Evolutionary conservation across 2,888 invertebrate species (phyloP), one percentile per base, ranked within the genome.

Genomic region (Campopleginae sp.): DNA sequence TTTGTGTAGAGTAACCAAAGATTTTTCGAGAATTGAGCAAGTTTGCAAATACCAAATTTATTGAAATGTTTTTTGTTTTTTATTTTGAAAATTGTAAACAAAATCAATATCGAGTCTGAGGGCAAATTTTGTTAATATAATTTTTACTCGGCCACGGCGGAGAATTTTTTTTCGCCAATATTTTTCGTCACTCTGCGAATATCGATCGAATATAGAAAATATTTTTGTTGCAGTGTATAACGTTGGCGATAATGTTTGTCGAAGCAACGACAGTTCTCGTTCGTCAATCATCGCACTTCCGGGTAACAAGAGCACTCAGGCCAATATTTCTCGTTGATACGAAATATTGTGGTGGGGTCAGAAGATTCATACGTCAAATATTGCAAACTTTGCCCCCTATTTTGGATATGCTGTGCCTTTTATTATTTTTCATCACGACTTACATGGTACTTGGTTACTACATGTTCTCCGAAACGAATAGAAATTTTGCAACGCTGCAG

Each of bases 251-350:
- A 88, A 98, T 98, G 98, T 95, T 97, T 86, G 92, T 97, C 61
- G 98, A 98, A 92, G 97, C 98, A 0, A 95, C 97, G 71, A 96
- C 96, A 54, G 97, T 98, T 75, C 94, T 98, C 54, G 96, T 97
- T 85, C 95, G 98, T 23, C 97, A 97, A 93, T 96, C 97, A 0
- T 97, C 97, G 0, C 98, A 98, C 94, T 97, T 98, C 94, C 95
- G 98, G 0, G 97, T 97, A 75, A 98, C 98, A n/a, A 94, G 98
- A 85, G 97, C 98, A 6, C 94, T 98, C 14, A 95, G 98, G 19
- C 98, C 98, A n/a, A 97, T 98, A 89, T 98, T 98, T 94, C 94
- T 98, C 61, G 96, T 98, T 70, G 98, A 98, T 94, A 98, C 98
- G 61, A 95, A 97, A 89, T 97, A 97, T 88, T 97, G 97, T 89